A percentile compares a stretch with the other conserved stretches of the same genome.
phyloP scores from a whole-genome alignment of 2,888 invertebrate species.

The Megaustenia siamemsis region DNA sequence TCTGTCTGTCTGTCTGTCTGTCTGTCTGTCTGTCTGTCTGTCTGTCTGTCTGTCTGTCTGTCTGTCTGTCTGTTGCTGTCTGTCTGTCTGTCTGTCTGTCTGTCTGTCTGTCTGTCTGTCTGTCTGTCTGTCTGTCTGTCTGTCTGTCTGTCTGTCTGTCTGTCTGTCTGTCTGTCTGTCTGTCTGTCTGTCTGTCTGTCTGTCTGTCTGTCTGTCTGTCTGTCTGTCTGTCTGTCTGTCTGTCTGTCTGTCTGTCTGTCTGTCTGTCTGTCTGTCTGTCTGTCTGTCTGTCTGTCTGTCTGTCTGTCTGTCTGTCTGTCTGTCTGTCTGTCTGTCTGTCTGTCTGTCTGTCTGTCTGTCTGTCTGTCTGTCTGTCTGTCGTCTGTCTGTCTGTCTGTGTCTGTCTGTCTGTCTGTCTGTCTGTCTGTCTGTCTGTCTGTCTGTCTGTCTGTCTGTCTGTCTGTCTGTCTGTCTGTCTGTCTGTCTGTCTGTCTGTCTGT shows the following conservation, averaged over 20 bases:
- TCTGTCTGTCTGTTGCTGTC: background rate
- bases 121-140: constrained; percentile 9
- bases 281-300: background rate
- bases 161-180: background rate
- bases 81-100: no score
- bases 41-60: background rate
- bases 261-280: background rate
- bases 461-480: background rate
- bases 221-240: constrained; percentile 9
- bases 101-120: background rate
- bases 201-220: constrained; percentile 9
- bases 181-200: background rate
- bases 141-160: background rate
- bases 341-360: constrained; percentile 9
- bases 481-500: background rate
- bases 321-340: constrained; percentile 4
- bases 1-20: background rate
- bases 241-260: background rate
- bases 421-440: background rate
- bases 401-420: constrained; percentile 9
- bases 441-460: background rate
- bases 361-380: no score
- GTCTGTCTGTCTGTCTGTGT: constrained; percentile 7
- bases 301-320: background rate
- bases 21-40: no score